Conservation (phyloP, 2,797 vertebrate species). For the Enteromius argenteus region DNA sequence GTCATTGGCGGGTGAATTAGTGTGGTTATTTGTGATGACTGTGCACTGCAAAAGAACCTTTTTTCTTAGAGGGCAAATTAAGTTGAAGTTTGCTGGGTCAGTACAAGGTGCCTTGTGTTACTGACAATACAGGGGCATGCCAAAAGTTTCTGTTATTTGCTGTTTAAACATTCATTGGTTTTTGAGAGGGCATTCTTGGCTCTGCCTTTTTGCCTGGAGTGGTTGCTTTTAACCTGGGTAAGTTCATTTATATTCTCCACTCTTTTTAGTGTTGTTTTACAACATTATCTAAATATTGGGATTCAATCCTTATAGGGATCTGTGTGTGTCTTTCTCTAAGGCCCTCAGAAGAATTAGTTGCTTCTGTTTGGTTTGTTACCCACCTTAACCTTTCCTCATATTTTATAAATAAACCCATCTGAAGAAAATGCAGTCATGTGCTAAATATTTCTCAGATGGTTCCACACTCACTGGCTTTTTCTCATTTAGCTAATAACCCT, state of each 20-base stretch:
- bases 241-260: background rate
- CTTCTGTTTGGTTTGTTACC: slow-evolving; percentile 38
- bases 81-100: slow-evolving; percentile 38
- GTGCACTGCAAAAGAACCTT: slow-evolving; percentile 57
- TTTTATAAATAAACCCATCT: slow-evolving; percentile 57
- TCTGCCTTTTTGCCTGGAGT: background rate
- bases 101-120: slow-evolving; percentile 20
- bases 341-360: slow-evolving; percentile 49
- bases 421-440: slow-evolving; percentile 50
- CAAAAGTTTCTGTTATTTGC: slow-evolving; percentile 23
- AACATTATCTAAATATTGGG: slow-evolving; percentile 11
- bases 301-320: slow-evolving; percentile 50
- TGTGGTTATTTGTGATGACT: slow-evolving; percentile 59
- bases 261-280: slow-evolving; percentile 55
- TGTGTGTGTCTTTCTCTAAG: slow-evolving; percentile 49
- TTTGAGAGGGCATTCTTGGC: background rate
- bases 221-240: background rate
- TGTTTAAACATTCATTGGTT: background rate
- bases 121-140: slow-evolving; percentile 23
- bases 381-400: slow-evolving; percentile 15
- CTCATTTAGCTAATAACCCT: slow-evolving; percentile 46
- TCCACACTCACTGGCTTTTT: slow-evolving; percentile 31
- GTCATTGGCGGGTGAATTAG: slow-evolving; percentile 50
- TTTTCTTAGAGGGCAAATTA: slow-evolving; percentile 16
- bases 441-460: slow-evolving; percentile 42